Evolutionary conservation across 2,113 vertebrate genomes (phyloP).

Genomic region (Pelecanoides urinatrix): DNA sequence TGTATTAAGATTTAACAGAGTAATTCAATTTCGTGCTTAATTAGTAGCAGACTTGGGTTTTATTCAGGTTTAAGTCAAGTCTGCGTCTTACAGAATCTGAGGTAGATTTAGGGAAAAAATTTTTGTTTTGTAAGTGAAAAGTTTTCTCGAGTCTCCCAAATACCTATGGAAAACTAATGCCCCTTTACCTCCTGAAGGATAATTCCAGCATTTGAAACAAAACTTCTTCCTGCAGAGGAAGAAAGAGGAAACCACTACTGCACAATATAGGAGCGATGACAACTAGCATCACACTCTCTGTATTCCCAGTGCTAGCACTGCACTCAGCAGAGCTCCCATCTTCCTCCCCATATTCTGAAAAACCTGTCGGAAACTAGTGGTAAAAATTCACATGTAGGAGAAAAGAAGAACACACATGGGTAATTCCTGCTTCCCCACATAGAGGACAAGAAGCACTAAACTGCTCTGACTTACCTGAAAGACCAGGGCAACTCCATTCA

Average conservation of each 20-base stretch:
- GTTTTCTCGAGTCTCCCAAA: background rate
- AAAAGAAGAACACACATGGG: background rate
- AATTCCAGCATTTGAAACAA: background rate
- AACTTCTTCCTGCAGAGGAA: background rate
- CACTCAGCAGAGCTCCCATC: background rate
- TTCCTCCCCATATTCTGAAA: background rate
- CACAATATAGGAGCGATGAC: background rate
- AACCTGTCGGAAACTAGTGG: background rate
- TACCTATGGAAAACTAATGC: background rate
- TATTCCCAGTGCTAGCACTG: background rate
- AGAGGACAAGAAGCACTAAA: background rate
- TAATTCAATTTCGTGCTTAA: background rate
- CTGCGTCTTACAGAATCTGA: background rate
- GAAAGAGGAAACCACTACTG: background rate
- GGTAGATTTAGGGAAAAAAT: background rate
- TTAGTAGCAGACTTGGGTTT: background rate
- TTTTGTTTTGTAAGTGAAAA: background rate
- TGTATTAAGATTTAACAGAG: background rate
- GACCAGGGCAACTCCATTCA: background rate
- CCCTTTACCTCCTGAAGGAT: background rate
- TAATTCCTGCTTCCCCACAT: background rate
- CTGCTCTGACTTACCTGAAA: background rate
- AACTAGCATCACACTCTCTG: background rate
- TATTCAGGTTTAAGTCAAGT: background rate
- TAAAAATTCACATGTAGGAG: background rate